These are phyloP conservation scores for Xiphydria camelus DNA, from an alignment of 2,888 invertebrate genomes.

Conservation along the genomic window DNA sequence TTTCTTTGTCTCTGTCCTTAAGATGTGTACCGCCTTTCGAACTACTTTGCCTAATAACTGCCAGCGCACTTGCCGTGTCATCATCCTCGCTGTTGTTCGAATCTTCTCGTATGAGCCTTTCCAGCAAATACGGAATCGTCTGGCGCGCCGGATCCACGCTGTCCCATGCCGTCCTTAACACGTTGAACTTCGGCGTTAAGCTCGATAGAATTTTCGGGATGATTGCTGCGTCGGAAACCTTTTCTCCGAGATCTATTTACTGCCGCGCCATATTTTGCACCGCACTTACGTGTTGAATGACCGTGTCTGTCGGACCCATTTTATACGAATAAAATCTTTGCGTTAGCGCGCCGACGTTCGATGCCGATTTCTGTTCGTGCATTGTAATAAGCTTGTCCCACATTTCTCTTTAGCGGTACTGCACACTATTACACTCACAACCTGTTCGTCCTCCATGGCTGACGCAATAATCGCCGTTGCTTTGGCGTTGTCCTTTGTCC, in stretches of 20 bases:
- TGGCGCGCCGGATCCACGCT: slow-evolving; percentile 9
- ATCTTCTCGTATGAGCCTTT: slow-evolving; percentile 10
- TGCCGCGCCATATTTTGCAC: slow-evolving; percentile 29
- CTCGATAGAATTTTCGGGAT: slow-evolving; percentile 13
- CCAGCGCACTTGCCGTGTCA: slow-evolving; percentile 6
- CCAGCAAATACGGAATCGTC: slow-evolving; percentile 5
- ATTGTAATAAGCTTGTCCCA: slow-evolving; percentile 24
- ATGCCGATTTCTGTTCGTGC: slow-evolving; percentile 28
- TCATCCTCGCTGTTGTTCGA: background rate
- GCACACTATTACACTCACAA: slow-evolving; percentile 24
- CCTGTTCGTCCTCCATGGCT: slow-evolving; percentile 13
- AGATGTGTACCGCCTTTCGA: background rate
- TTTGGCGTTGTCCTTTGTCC: slow-evolving; percentile 20
- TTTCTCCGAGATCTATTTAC: slow-evolving; percentile 13
- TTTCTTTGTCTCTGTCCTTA: background rate
- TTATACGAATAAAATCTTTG: slow-evolving; percentile 12
- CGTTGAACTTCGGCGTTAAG: slow-evolving; percentile 7
- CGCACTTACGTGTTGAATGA: slow-evolving; percentile 32
- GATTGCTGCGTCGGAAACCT: slow-evolving; percentile 1
- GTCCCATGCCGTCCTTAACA: slow-evolving; percentile 14
- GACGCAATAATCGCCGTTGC: slow-evolving; percentile 21
- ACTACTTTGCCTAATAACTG: background rate
- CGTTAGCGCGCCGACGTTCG: slow-evolving; percentile 5
- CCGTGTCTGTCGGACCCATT: slow-evolving; percentile 19
- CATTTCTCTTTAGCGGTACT: slow-evolving; percentile 25